A percentile compares a stretch with the other conserved stretches of the same genome.
These are phyloP conservation scores for Hypomecis punctinalis DNA, from an alignment of 2,888 invertebrate genomes.

Conservation along the genomic window DNA sequence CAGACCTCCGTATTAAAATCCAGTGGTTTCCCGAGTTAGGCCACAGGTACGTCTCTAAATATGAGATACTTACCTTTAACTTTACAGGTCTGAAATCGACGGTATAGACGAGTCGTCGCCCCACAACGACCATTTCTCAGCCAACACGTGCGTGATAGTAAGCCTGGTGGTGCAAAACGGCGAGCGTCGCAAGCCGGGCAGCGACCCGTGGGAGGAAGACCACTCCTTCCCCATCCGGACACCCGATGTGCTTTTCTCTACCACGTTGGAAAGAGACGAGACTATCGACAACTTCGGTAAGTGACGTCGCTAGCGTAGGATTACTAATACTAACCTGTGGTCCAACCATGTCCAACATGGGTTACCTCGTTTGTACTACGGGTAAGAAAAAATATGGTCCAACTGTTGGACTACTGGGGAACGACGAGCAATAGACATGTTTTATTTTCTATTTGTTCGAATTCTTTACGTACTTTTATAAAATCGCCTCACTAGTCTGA, in stretches of 20 bases:
- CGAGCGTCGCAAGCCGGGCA: slow-evolving; percentile 87
- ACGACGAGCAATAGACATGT: too few species aligned
- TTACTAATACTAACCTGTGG: not conserved
- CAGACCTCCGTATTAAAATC: too few species aligned
- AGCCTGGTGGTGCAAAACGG: slow-evolving; percentile 90
- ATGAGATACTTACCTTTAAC: too few species aligned
- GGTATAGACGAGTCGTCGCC: slow-evolving; percentile 88
- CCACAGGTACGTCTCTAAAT: too few species aligned
- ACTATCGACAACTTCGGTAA: slow-evolving; percentile 93
- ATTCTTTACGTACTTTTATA: too few species aligned
- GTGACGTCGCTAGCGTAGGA: slow-evolving; percentile 32
- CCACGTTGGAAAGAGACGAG: slow-evolving; percentile 92
- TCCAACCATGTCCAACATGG: too few species aligned
- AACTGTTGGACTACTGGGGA: too few species aligned
- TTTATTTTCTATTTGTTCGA: too few species aligned
- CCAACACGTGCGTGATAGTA: slow-evolving; percentile 88
- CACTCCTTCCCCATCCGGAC: slow-evolving; percentile 80
- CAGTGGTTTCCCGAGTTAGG: too few species aligned
- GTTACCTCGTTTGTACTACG: too few species aligned
- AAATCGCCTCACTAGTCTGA: too few species aligned
- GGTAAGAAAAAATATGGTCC: too few species aligned
- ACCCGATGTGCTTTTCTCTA: slow-evolving; percentile 88
- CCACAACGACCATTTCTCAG: slow-evolving; percentile 88
- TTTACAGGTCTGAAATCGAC: slow-evolving; percentile 89
- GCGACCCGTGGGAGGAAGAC: slow-evolving; percentile 91